Percentiles rank a stretch among this genome's conserved stretches.
These are phyloP conservation scores for Helicoverpa assulta DNA, from an alignment of 2,888 invertebrate species.

Conservation along the genomic window DNA sequence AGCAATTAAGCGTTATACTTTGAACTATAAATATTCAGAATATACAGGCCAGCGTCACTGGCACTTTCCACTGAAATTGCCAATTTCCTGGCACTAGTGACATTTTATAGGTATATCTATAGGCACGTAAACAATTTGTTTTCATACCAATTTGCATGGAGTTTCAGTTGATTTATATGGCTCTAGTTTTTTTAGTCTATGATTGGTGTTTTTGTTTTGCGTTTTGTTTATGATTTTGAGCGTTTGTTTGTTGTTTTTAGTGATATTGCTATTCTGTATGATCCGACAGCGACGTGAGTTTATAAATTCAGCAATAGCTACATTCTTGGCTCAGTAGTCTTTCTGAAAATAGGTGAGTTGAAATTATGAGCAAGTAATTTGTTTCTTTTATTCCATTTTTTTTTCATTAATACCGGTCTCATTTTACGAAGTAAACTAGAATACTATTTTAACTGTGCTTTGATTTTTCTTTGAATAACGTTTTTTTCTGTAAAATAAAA, in stretches of 20 bases:
- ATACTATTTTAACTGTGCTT: too few species aligned
- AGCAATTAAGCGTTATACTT: slow-evolving; percentile 61
- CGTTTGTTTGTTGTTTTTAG: not conserved
- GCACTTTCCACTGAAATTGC: slow-evolving; percentile 77
- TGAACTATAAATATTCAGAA: slow-evolving; percentile 64
- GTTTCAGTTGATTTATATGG: slow-evolving; percentile 54
- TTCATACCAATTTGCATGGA: slow-evolving; percentile 66
- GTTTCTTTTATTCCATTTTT: not conserved
- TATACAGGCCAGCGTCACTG: slow-evolving; percentile 56
- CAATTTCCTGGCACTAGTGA: slow-evolving; percentile 81
- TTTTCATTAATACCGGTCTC: not conserved
- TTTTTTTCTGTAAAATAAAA: slow-evolving; percentile 1
- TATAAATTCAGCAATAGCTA: too few species aligned
- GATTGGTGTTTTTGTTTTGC: slow-evolving; percentile 30
- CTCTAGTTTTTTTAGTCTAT: slow-evolving; percentile 48
- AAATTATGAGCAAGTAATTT: not conserved
- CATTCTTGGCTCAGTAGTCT: too few species aligned
- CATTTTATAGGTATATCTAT: slow-evolving; percentile 63
- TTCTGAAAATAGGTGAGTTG: too few species aligned
- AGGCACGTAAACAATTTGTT: slow-evolving; percentile 68
- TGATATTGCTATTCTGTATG: not conserved
- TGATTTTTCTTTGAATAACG: not conserved
- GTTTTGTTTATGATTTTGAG: slow-evolving; percentile 26
- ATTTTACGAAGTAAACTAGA: not conserved
- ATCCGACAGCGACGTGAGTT: too few species aligned